These are phyloP conservation scores for Aplodontia rufa DNA, from an alignment of 2,113 vertebrate species.

Conservation along the genomic window DNA sequence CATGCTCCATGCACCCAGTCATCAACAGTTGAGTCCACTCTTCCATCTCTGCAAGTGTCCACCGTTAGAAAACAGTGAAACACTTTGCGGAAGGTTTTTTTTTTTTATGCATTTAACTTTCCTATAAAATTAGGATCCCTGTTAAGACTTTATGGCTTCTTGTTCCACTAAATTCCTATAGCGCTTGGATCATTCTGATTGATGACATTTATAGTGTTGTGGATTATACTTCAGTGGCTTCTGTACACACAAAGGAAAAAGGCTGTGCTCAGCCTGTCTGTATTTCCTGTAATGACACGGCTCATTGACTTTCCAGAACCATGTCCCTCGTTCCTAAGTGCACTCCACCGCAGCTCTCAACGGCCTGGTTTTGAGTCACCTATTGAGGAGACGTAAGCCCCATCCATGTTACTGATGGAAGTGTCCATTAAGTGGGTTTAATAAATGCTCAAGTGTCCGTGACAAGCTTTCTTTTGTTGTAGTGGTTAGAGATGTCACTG, in stretches of 20 bases:
- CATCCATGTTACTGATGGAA: background rate
- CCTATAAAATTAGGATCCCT: background rate
- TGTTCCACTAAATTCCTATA: background rate
- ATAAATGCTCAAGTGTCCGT: background rate
- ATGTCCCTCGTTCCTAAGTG: background rate
- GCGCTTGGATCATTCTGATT: background rate
- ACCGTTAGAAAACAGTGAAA: background rate
- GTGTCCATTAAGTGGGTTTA: background rate
- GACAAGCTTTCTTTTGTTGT: background rate
- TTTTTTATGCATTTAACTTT: too few species aligned
- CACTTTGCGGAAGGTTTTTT: background rate
- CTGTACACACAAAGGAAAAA: background rate
- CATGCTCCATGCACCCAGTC: fast-evolving
- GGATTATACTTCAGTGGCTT: background rate
- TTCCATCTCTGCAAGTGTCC: background rate
- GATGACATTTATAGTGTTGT: background rate
- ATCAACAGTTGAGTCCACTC: fast-evolving
- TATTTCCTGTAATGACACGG: background rate
- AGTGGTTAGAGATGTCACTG: background rate
- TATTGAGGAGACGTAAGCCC: background rate
- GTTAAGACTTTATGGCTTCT: background rate
- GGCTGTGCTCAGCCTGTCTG: background rate
- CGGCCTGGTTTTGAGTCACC: background rate
- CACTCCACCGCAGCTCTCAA: background rate
- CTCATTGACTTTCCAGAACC: background rate